Base-by-base conservation (phyloP, 2,888 invertebrate genomes). In the Halocaridina rubra region DNA sequence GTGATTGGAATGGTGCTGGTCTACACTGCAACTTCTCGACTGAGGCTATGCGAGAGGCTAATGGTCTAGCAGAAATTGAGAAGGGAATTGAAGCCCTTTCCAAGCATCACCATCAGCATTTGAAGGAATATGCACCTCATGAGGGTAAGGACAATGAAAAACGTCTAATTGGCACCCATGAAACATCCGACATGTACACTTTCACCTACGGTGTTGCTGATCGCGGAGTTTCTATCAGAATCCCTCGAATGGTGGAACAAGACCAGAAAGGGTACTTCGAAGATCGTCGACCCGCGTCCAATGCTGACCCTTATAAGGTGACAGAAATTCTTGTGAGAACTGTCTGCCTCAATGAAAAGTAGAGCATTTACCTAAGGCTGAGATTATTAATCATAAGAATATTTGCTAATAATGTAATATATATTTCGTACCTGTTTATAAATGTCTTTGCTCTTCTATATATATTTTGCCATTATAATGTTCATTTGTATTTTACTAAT, bases 61-160 rank as follows among this genome's bases (percentile, higher is more conserved):
- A 84, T 46, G 87, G 88, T 16, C 84, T 88, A 91, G 5, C 92
- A 92, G 96, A 95, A 90, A 99, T 99, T 89, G 96, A 99, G 91
- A 95, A 95, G 89, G 99, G 99, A 2, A 98, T 99, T 90, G 97
- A 98, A 91, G 97, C 96, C 91, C 93, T 99, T 89, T 95, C 97
- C 88, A 95, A 96, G 90, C 94, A 95, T 88, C 99, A 99, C 91
- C 93, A 94, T 89, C 94, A 96, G 88, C 99, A 99, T 91, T 99
- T 99, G 91, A 95, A 95, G 90, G 97, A 97, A 88, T 99, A 99
- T 91, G 99, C 99, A 92, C 98, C 98, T 10, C 95, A 96, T 88
- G 95, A 96, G 90, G 99, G 99, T 85, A 84, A 86, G 91, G 99
- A 99, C 93, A 99, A 99, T 92, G 97, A 96, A 91, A 94, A 98